Conservation (phyloP, 1,140 invertebrate genomes). For the Phenacoccus solenopsis region DNA sequence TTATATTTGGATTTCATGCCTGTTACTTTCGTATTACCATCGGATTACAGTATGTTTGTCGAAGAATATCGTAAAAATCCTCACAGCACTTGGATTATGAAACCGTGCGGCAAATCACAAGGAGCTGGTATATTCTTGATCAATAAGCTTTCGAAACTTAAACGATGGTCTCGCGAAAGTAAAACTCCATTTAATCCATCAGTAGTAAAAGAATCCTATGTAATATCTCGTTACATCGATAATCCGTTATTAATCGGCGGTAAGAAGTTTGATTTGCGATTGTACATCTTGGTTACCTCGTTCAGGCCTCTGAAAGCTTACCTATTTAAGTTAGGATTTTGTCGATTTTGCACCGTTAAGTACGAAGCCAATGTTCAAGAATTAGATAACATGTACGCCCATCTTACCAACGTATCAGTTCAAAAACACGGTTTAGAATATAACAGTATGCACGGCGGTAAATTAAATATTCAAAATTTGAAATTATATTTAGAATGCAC, state of each 20-base stretch:
- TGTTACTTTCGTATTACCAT: constrained; percentile 77
- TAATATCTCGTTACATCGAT: constrained; percentile 74
- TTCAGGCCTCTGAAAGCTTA: constrained; percentile 68
- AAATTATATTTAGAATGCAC: constrained; percentile 82
- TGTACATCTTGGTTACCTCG: constrained; percentile 73
- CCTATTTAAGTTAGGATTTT: constrained; percentile 61
- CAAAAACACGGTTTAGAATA: constrained; percentile 82
- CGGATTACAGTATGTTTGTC: constrained; percentile 88
- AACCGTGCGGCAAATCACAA: constrained; percentile 84
- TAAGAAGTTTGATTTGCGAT: constrained; percentile 74
- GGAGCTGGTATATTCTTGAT: constrained; percentile 77
- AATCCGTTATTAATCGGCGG: constrained; percentile 76
- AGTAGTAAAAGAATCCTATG: constrained; percentile 71
- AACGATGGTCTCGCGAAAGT: constrained; percentile 73
- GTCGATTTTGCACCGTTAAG: constrained; percentile 71
- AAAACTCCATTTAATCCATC: constrained; percentile 70
- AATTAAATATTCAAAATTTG: constrained; percentile 85
- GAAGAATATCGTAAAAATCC: constrained; percentile 87
- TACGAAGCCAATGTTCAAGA: constrained; percentile 54
- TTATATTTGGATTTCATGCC: constrained; percentile 80
- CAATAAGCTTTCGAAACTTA: constrained; percentile 76
- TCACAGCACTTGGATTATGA: constrained; percentile 93
- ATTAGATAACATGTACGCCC: constrained; percentile 73
- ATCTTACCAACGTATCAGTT: constrained; percentile 73
- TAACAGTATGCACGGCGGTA: constrained; percentile 86